Evolutionary conservation across 2,113 vertebrate species (phyloP), one percentile per base, ranked within the genome.

Genomic region (Scatophagus argus): DNA sequence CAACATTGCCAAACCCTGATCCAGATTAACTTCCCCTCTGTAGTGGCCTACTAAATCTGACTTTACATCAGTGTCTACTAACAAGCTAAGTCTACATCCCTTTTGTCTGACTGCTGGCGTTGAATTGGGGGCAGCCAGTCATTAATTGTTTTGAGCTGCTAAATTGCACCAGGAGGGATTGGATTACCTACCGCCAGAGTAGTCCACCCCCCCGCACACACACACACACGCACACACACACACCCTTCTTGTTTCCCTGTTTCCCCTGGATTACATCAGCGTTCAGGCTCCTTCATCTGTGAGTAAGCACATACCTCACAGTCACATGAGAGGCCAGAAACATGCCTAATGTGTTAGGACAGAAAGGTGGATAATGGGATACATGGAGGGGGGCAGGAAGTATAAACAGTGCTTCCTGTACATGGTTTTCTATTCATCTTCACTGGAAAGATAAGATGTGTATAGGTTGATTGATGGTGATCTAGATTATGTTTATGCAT

Each of bases 221-320:
- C n/a, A n/a, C n/a, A n/a, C n/a, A n/a, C n/a, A n/a, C n/a, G n/a
- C n/a, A n/a, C n/a, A n/a, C n/a, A n/a, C n/a, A n/a, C n/a, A n/a
- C n/a, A n/a, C 27, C 47, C 36, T 62, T 56, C 60, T 29, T 2
- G 34, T 64, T 61, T 74, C 66, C 70, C 39, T 23, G 39, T 93
- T 92, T 92, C 74, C 51, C 86, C 51, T 2, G 80, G 23, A 91
- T 94, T 94, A 92, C 94, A 93, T 94, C 94, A 95, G 85, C 73
- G 68, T 75, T 83, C 80, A 81, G 83, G 84, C 74, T 79, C 81
- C 74, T 84, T 85, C 77, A 87, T 87, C 78, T 89, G 80, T 92
- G 89, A 92, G 85, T 88, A 88, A 90, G 92, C 88, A 86, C 89
- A 92, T 92, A 92, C 86, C 90, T 90, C 89, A 74, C 75, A 80